Evolutionary conservation across 1,140 invertebrate species (phyloP), one percentile per base, ranked within the genome.

Genomic region (Whitmania pigra): DNA sequence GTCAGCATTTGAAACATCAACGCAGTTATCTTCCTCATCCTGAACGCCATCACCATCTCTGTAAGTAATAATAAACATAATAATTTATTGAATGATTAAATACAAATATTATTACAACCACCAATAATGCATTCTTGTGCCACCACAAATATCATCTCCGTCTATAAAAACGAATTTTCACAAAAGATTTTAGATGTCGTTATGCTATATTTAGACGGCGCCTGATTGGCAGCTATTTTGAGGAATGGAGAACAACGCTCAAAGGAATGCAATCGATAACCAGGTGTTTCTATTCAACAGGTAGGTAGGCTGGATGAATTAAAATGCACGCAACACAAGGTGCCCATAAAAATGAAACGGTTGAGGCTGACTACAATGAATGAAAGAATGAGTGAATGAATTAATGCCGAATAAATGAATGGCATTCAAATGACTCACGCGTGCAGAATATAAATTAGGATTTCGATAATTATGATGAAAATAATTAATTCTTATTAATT

Each of bases 11-110:
- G 85, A 78, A 0, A 85, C 83, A 60, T 82, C 82, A 0, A 86
- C 87, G 79, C 91, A 94, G 78, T 94, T 94, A 76, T 82, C 81
- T 17, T 74, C 63, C 25, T 84, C 79, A 80, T 92, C 80, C 9
- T 55, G 73, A 13, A 74, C 68, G 25, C 74, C 74, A 54, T 74
- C 74, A 5, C 18, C 31, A 27, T 74, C 74, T 67, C 74, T 74
- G 53, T 25, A 2, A 49, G 36, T 2, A 13, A 25, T 49, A 15
- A 49, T 49, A 49, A 49, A 49, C 13, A 15, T 11, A 49, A 15
- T 63, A 11, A 25, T 63, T 25, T 63, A 7, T 36, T 36, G 31
- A 22, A 31, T 29, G 13, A 22, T 22, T 11, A 67, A 22, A 67
- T 29, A 67, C 29, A 67, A n/a, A 2, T 31, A 31, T 29, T 22